Evolutionary conservation across 2,797 vertebrate genomes (phyloP).

Genomic region (Sebastiscus albofasciatus): DNA sequence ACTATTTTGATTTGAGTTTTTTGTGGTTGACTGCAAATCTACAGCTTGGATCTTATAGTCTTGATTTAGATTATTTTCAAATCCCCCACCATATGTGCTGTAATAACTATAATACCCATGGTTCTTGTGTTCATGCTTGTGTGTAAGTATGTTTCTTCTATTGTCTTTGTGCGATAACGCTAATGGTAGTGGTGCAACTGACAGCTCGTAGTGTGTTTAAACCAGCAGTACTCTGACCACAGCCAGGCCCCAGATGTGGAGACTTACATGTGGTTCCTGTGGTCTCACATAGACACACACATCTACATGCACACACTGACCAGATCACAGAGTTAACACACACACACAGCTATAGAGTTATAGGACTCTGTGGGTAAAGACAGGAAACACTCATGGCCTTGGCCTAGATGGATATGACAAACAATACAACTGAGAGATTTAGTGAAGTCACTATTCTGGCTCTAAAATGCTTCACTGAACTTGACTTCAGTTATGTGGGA

Average conservation of each 20-base stretch:
- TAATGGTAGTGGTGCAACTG: constrained; percentile 21
- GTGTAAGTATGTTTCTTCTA: neutral
- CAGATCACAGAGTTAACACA: constrained; percentile 35
- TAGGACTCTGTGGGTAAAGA: constrained; percentile 36
- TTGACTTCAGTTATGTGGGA: constrained; percentile 11
- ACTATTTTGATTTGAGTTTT: neutral
- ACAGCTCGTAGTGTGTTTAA: constrained; percentile 33
- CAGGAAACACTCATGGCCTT: constrained; percentile 34
- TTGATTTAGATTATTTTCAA: neutral
- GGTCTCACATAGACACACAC: constrained; percentile 28
- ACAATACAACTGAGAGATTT: constrained; percentile 47
- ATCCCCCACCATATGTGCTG: neutral
- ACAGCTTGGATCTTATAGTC: neutral
- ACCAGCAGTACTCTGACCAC: constrained; percentile 31
- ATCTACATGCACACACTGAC: constrained; percentile 25
- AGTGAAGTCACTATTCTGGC: constrained; percentile 31
- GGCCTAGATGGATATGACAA: constrained; percentile 38
- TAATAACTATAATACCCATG: neutral
- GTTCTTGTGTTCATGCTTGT: constrained; percentile 17
- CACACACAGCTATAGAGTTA: constrained; percentile 35
- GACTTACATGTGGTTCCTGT: constrained; percentile 48
- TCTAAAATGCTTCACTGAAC: constrained; percentile 10
- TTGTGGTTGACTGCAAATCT: neutral
- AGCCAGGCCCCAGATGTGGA: constrained; percentile 55
- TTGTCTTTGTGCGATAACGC: constrained; percentile 11